Conservation (phyloP, 2,113 vertebrate species). For the Vulpes vulpes region DNA sequence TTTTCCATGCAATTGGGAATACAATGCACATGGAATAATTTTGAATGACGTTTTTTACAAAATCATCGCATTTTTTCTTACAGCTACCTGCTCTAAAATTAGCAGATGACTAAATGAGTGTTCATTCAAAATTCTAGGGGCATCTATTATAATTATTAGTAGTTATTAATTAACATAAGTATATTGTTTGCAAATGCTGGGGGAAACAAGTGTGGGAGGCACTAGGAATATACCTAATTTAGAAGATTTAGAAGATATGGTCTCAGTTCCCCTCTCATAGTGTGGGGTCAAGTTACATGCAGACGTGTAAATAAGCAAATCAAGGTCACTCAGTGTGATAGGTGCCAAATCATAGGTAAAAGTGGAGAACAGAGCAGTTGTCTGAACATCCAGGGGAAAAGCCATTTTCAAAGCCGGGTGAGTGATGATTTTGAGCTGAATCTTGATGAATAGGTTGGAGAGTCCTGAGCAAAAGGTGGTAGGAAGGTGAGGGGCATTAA, state of each 20-base stretch:
- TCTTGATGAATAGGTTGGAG: background rate
- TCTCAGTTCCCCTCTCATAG: background rate
- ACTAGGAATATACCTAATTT: background rate
- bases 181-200: background rate
- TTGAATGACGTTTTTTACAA: conserved; percentile 6
- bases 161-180: background rate
- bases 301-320: background rate
- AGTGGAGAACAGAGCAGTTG: background rate
- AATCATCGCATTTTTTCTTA: conserved; percentile 39
- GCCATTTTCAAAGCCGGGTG: background rate
- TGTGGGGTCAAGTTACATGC: background rate
- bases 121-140: background rate
- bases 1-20: background rate
- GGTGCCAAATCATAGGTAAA: background rate
- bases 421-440: background rate
- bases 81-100: conserved; percentile 31
- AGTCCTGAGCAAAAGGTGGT: background rate
- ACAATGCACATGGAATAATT: background rate
- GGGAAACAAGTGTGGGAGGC: background rate
- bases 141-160: background rate
- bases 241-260: background rate
- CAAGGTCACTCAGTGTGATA: background rate
- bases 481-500: background rate
- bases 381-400: background rate
- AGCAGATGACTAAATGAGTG: background rate